Evolutionary conservation across 2,113 vertebrate genomes (phyloP), one percentile per base, ranked within the genome.

Genomic region (Solea senegalensis): DNA sequence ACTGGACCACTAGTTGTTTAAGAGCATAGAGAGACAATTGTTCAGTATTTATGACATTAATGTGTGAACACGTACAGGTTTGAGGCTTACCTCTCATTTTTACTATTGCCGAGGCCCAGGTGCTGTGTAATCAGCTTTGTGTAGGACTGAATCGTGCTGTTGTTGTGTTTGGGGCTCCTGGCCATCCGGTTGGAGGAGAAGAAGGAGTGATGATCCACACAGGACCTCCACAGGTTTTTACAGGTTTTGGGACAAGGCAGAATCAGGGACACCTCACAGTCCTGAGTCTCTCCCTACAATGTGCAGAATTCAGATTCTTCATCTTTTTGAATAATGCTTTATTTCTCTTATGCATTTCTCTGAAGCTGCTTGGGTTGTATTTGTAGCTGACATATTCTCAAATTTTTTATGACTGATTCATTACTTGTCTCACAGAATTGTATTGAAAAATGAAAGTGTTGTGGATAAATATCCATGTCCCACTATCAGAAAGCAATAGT

Each of bases 171-270:
- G 56, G 72, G 87, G 72, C 71, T 88, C 53, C 76, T 62, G 50
- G 50, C 8, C 26, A 89, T 87, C 66, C 94, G 93, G 88, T 92
- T 97, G 82, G 94, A 91, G 88, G 94, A 94, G 92, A 97, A 98
- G 91, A 98, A 99, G 0, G 95, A 95, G 83, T 99, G 98, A 89
- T 98, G 96, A 49, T 99, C 97, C 69, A 99, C 97, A 60, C 96
- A 97, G 70, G 98, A 98, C 85, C 95, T 95, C 98, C 98, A 99
- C 8, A 99, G 90, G 91, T 96, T 98, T 93, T 99, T 99, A 92
- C 96, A 99, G 67, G 95, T 94, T 74, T 96, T 95, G 74, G 96
- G 95, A 86, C 94, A 97, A 53, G 95, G 86, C 92, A 99, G 95
- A 83, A 93, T 93, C 86, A 99, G 94, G 88, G 95, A 92, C 82